Base-by-base conservation (phyloP, 2,797 vertebrate genomes). In the Toxotes lorentzi region DNA sequence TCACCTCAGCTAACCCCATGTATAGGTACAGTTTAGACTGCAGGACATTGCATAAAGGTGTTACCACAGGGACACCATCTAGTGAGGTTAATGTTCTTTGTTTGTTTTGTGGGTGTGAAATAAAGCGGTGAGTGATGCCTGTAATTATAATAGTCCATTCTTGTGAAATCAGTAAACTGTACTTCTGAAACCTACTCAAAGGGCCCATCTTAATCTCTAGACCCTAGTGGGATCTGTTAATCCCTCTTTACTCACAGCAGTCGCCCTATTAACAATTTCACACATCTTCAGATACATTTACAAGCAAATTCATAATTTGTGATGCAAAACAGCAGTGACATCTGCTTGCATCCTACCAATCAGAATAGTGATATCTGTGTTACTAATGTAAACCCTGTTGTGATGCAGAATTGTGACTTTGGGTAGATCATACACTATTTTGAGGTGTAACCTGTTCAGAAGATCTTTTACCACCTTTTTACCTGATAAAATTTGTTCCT, bases 331-430 rank as follows among this genome's bases (percentile, higher is more conserved):
- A 58, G 79, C 72, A 57, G 60, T 72, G 77, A 81, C 86, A 83
- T 88, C 71, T 73, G 75, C 69, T 50, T 60, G 57, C 60, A 58
- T 76, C 72, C 86, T 78, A 63, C 92, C 87, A 91, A 89, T 89
- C 73, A 87, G 80, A 83, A 48, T 56, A 2, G 56, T 51, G 73
- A 27, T 60, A 17, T 76, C 70, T 51, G 71, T 81, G 88, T 71
- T 87, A 60, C 85, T 79, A 77, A 86, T 86, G 82, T 88, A 76
- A 88, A 86, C 73, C 65, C 77, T 89, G 89, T 89, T 88, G 86
- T 88, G 89, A 81, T 91, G 89, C 86, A 92, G 88, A 90, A 74
- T 53, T 81, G 70, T 61, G 82, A 62, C 67, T 80, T 58, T 81
- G 57, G 23, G 53, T 53, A 56, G 76, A 81, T 70, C 57, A 27